Evolutionary conservation across 2,797 vertebrate species (phyloP).

Genomic region (Zenarchopterus dispar): DNA sequence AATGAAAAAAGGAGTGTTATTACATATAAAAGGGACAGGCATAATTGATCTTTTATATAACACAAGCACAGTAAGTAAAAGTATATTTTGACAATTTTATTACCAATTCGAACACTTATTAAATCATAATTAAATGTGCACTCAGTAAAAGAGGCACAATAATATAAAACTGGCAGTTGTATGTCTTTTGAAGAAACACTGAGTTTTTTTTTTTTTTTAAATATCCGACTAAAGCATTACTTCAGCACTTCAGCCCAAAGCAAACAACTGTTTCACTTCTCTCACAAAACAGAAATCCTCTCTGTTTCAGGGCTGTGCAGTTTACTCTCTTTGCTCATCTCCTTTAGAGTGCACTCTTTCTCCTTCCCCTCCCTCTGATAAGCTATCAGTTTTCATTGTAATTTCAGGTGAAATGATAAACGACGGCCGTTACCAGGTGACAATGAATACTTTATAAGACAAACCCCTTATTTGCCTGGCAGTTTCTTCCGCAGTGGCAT

Average conservation of each 20-base stretch:
- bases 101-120: background rate
- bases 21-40: conserved; percentile 3
- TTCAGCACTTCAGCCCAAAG: conserved; percentile 36
- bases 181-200: too few species aligned
- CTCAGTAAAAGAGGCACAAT: conserved; percentile 4
- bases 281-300: conserved; percentile 55
- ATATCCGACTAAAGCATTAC: conserved; percentile 54
- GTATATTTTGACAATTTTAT: background rate
- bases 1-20: conserved; percentile 18
- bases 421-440: conserved; percentile 87
- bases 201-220: background rate
- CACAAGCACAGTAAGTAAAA: conserved; percentile 5
- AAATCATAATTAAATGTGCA: conserved; percentile 7
- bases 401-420: conserved; percentile 92
- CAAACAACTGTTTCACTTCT: conserved; percentile 53
- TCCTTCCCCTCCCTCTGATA: conserved; percentile 79
- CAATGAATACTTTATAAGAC: conserved; percentile 92
- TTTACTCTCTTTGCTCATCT: conserved; percentile 50
- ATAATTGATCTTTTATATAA: conserved; percentile 17
- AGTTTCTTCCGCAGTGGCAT: conserved; percentile 85
- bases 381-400: conserved; percentile 90
- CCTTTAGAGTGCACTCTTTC: conserved; percentile 58
- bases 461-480: conserved; percentile 90
- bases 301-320: conserved; percentile 37
- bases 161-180: background rate